Evolutionary conservation across 2,888 invertebrate species (phyloP).

Genomic region (Sphaerophoria taeniata): DNA sequence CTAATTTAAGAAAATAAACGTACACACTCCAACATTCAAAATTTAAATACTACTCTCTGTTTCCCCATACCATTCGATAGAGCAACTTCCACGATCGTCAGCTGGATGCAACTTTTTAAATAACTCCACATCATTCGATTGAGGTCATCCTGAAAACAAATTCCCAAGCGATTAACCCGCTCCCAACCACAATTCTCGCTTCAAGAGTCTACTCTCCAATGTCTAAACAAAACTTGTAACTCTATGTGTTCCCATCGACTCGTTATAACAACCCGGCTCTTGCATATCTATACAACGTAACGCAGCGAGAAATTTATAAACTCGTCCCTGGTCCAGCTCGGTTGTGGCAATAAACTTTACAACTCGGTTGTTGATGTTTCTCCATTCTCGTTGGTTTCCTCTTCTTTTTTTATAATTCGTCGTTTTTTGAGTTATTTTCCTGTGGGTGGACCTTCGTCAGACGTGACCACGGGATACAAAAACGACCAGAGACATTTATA

Average conservation of each 20-base stretch:
- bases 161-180: constrained; percentile 6
- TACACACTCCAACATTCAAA: no score
- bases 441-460: constrained; percentile 22
- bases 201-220: neutral
- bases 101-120: neutral
- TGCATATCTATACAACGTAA: neutral
- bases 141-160: constrained; percentile 24
- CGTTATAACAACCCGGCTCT: constrained; percentile 44
- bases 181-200: constrained; percentile 18
- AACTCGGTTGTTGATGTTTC: constrained; percentile 47
- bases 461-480: constrained; percentile 36
- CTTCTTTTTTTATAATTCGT: constrained; percentile 10
- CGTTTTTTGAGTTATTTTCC: constrained; percentile 8
- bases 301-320: constrained; percentile 18
- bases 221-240: constrained; percentile 43
- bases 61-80: neutral
- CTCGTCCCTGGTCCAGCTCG: constrained; percentile 32
- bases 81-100: constrained; percentile 18
- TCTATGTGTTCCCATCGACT: constrained; percentile 5
- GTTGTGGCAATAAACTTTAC: constrained; percentile 47
- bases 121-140: constrained; percentile 30
- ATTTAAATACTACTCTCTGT: neutral
- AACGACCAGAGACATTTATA: constrained; percentile 20
- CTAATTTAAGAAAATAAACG: no score
- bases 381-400: neutral